These are phyloP conservation scores for Valencia hispanica DNA, from an alignment of 2,797 vertebrate species.

Conservation along the genomic window DNA sequence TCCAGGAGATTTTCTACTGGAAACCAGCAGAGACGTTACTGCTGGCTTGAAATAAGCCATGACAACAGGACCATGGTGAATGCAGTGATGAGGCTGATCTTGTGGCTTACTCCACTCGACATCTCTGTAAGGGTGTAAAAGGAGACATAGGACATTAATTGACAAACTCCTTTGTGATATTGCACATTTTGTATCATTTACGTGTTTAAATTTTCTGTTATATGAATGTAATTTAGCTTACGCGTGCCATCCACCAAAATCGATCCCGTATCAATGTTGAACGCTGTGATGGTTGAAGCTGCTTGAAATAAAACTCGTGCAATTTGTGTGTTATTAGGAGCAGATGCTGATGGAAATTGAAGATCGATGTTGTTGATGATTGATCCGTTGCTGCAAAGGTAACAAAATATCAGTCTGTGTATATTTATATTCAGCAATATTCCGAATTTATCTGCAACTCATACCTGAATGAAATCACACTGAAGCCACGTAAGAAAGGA, in stretches of 20 bases:
- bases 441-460: background rate
- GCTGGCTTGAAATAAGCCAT: no score
- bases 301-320: constrained; percentile 42
- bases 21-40: no score
- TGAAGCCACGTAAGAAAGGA: constrained; percentile 43
- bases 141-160: no score
- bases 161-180: background rate
- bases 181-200: background rate
- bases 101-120: no score
- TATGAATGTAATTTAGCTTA: constrained; percentile 28
- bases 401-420: background rate
- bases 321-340: constrained; percentile 39
- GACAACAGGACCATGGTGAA: no score
- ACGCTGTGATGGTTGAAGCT: constrained; percentile 38
- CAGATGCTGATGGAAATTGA: constrained; percentile 22
- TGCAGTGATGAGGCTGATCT: no score
- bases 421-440: background rate
- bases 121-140: background rate
- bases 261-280: constrained; percentile 46
- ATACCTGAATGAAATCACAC: constrained; percentile 53
- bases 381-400: constrained; percentile 8
- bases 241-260: constrained; percentile 47
- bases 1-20: no score
- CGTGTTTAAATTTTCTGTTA: background rate
- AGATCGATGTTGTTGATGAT: constrained; percentile 18